phyloP scores from a whole-genome alignment of 2,113 vertebrate species.

The Percopsis transmontana region DNA sequence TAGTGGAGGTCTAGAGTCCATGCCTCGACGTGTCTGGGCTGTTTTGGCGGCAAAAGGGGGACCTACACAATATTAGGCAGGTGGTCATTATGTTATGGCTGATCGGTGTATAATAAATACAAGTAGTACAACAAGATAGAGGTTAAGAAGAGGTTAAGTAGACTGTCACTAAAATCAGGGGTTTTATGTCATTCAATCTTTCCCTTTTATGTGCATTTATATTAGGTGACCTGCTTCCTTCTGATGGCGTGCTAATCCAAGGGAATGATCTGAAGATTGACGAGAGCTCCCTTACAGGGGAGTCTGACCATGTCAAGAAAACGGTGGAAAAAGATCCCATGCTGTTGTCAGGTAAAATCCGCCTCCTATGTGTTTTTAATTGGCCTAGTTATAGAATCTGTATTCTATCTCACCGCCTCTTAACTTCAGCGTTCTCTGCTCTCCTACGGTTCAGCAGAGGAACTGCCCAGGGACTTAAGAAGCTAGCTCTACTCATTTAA shows the following conservation, averaged over 20 bases:
- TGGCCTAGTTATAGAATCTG: too few species aligned
- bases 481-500: constrained; percentile 6
- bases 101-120: too few species aligned
- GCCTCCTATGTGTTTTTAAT: background rate
- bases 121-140: background rate
- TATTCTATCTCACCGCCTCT: background rate
- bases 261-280: constrained; percentile 98
- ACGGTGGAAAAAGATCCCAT: constrained; percentile 91
- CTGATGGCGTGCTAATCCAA: constrained; percentile 96
- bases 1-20: too few species aligned
- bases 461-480: constrained; percentile 17
- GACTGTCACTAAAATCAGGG: too few species aligned
- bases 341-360: constrained; percentile 88
- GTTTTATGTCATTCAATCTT: background rate
- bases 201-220: background rate
- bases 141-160: background rate
- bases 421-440: background rate
- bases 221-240: constrained; percentile 94
- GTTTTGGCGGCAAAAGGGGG: too few species aligned
- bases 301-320: constrained; percentile 98
- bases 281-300: constrained; percentile 97
- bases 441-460: constrained; percentile 24
- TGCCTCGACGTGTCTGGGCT: too few species aligned
- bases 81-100: too few species aligned
- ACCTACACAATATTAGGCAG: too few species aligned